These are phyloP conservation scores for Phyllopteryx taeniolatus DNA, from an alignment of 2,113 vertebrate species.

Conservation along the genomic window DNA sequence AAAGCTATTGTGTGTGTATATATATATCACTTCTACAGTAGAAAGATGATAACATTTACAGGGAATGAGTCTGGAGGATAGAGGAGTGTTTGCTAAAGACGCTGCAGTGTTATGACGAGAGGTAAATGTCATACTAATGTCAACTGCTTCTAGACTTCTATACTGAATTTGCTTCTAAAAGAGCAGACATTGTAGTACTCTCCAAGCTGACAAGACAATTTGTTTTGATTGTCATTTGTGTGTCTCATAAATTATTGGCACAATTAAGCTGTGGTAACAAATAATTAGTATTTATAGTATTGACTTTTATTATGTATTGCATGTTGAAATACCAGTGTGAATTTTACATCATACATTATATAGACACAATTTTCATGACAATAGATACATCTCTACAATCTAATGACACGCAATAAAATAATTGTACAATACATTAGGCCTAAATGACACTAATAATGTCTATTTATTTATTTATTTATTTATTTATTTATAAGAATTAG, in stretches of 20 bases:
- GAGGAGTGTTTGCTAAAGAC: conserved; percentile 30
- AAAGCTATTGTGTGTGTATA: conserved; percentile 27
- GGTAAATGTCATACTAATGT: conserved; percentile 66
- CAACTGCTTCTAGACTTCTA: conserved; percentile 27
- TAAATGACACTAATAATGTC: no score
- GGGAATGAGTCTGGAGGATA: conserved; percentile 22
- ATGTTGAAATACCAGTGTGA: no score
- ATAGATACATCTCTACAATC: not conserved
- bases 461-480: no score
- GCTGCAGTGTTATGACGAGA: conserved; percentile 36
- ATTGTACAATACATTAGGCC: no score
- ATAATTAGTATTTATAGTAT: not conserved
- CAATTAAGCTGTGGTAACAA: not conserved
- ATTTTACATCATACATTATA: no score
- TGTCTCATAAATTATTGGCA: not conserved
- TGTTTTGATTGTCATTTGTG: not conserved
- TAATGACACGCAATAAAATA: no score
- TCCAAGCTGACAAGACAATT: not conserved
- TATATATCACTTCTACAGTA: conserved; percentile 23
- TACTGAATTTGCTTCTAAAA: not conserved
- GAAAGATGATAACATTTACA: conserved; percentile 46
- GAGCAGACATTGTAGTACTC: not conserved
- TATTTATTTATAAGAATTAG: no score
- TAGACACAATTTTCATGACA: no score
- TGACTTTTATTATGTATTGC: no score